Conservation (phyloP, 2,113 vertebrate species). For the Pagrus major region DNA sequence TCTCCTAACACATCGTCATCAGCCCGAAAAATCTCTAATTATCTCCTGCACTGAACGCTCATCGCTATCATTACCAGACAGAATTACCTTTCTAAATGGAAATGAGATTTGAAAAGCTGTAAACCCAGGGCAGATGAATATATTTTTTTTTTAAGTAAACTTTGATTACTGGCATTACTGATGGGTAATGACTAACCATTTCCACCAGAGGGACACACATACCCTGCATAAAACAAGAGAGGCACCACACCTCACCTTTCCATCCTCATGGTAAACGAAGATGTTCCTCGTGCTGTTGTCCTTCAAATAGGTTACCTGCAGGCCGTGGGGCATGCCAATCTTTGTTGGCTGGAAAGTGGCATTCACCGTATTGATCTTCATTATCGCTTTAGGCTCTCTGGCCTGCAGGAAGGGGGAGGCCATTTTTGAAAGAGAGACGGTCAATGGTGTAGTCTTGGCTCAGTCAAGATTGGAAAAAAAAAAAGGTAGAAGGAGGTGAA, state of each 20-base stretch:
- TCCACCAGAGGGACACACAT: conserved; percentile 47
- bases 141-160: not conserved
- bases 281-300: conserved; percentile 98
- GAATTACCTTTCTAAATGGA: not conserved
- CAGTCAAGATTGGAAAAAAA: no score
- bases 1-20: not conserved
- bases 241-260: conserved; percentile 87
- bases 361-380: conserved; percentile 94
- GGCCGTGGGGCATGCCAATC: conserved; percentile 90
- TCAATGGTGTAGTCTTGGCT: not conserved
- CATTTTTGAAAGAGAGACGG: not conserved
- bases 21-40: not conserved
- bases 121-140: not conserved
- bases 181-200: conserved; percentile 16
- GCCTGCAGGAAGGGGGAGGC: conserved; percentile 85
- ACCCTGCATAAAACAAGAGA: not conserved
- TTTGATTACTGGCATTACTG: not conserved
- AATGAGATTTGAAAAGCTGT: conserved; percentile 9
- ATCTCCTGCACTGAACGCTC: not conserved
- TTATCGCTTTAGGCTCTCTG: conserved; percentile 94
- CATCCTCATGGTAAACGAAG: conserved; percentile 96
- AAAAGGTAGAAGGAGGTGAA: not conserved
- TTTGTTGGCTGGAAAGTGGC: conserved; percentile 95
- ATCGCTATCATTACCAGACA: not conserved
- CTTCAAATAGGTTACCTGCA: conserved; percentile 96